These are phyloP conservation scores for Laupala kohalensis DNA, from an alignment of 1,140 invertebrate species.

Conservation along the genomic window DNA sequence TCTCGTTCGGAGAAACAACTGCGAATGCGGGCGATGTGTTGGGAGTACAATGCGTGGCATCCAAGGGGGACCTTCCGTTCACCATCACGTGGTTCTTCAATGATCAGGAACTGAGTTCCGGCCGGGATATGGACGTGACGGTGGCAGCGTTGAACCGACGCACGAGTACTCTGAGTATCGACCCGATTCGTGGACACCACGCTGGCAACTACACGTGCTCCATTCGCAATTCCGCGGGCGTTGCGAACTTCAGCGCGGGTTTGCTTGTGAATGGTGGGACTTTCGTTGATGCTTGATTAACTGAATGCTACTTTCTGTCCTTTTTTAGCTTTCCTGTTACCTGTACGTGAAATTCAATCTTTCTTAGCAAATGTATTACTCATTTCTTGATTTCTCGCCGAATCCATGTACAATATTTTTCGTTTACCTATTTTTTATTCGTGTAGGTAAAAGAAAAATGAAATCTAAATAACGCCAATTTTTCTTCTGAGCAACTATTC, in stretches of 20 bases:
- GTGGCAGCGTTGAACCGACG: conserved; percentile 27
- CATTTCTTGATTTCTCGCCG: too few species aligned
- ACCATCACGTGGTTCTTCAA: conserved; percentile 60
- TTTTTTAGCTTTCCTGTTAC: too few species aligned
- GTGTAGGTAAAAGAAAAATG: too few species aligned
- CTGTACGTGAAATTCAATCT: too few species aligned
- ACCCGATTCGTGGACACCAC: conserved; percentile 22
- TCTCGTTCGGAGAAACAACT: conserved; percentile 40
- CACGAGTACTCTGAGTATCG: conserved; percentile 30
- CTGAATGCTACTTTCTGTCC: too few species aligned
- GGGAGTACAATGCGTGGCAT: conserved; percentile 47
- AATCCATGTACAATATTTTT: too few species aligned
- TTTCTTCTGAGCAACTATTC: too few species aligned
- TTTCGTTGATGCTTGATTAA: too few species aligned
- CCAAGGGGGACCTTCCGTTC: conserved; percentile 61
- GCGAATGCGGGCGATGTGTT: conserved; percentile 26
- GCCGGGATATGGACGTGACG: conserved; percentile 31
- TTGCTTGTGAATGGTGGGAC: conserved; percentile 58
- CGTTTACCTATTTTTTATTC: too few species aligned
- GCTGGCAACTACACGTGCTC: conserved; percentile 16
- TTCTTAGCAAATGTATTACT: too few species aligned
- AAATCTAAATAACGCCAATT: too few species aligned
- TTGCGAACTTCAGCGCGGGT: conserved; percentile 45
- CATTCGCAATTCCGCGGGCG: conserved; percentile 52
- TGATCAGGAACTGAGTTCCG: conserved; percentile 40